Evolutionary conservation across 2,888 invertebrate species (phyloP).

Genomic region (Aspidiotus destructor): DNA sequence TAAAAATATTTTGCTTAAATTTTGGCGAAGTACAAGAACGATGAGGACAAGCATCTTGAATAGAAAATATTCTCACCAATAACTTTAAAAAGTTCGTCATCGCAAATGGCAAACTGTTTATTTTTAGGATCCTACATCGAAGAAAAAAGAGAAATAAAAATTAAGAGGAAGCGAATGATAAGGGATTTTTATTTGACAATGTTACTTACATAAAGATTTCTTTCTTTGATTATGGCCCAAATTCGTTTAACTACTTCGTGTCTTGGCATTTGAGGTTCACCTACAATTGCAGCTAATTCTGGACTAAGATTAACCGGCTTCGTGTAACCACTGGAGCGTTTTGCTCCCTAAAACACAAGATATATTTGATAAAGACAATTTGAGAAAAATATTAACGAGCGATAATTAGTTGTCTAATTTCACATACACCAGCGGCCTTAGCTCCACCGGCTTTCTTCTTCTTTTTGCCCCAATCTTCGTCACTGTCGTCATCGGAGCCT

Average conservation of each 20-base stretch:
- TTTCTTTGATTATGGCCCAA: conserved; percentile 82
- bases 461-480: conserved; percentile 58
- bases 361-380: not conserved
- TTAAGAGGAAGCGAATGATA: not conserved
- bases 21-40: not conserved
- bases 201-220: conserved; percentile 59
- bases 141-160: conserved; percentile 14
- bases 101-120: conserved; percentile 89
- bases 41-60: conserved; percentile 19
- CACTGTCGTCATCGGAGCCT: conserved; percentile 57
- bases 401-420: not conserved
- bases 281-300: conserved; percentile 72
- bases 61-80: conserved; percentile 54
- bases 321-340: conserved; percentile 51
- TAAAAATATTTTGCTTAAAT: not conserved
- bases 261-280: conserved; percentile 70
- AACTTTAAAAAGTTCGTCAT: conserved; percentile 77
- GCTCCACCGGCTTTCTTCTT: conserved; percentile 43
- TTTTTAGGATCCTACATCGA: conserved; percentile 84
- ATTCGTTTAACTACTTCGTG: conserved; percentile 84
- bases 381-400: not conserved
- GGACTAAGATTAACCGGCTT: conserved; percentile 74
- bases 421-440: conserved; percentile 29
- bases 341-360: conserved; percentile 36
- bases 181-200: not conserved